Percentiles rank a stretch among this genome's conserved stretches.
Evolutionary conservation across 2,797 vertebrate genomes (phyloP).

Genomic region (Eutrigla gurnardus): DNA sequence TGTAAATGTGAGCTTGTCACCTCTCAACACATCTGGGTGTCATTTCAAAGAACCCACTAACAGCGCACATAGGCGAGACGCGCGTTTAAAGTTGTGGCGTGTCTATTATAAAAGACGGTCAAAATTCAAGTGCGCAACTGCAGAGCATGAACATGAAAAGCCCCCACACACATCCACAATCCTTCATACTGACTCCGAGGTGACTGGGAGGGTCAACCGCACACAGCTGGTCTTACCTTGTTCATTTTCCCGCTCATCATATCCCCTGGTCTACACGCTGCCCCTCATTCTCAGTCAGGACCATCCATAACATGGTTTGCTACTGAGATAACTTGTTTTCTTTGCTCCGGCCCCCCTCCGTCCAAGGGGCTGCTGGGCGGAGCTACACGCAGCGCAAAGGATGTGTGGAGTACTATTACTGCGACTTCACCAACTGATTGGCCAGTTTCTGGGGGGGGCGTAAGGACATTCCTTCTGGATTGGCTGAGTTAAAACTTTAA

Average conservation of each 20-base stretch:
- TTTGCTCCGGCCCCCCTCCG: slow-evolving; percentile 68
- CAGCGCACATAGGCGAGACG: no score
- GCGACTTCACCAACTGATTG: slow-evolving; percentile 63
- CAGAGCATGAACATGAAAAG: slow-evolving; percentile 18
- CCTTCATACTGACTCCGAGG: slow-evolving; percentile 2
- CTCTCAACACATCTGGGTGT: no score
- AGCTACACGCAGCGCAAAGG: slow-evolving; percentile 47
- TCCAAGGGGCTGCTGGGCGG: slow-evolving; percentile 65
- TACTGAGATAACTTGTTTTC: slow-evolving; percentile 79
- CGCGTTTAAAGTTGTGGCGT: no score
- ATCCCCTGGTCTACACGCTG: slow-evolving; percentile 44
- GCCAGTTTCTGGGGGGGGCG: slow-evolving; percentile 58
- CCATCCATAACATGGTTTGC: slow-evolving; percentile 59
- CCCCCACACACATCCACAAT: slow-evolving; percentile 14
- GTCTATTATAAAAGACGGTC: background rate
- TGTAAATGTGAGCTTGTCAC: background rate
- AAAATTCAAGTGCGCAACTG: slow-evolving; percentile 28
- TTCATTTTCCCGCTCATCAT: slow-evolving; percentile 77
- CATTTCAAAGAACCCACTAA: no score
- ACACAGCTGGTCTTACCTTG: slow-evolving; percentile 75
- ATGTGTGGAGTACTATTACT: slow-evolving; percentile 69
- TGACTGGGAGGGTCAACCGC: background rate
- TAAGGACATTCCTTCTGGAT: slow-evolving; percentile 52
- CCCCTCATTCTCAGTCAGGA: slow-evolving; percentile 61
- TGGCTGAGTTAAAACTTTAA: slow-evolving; percentile 58